A percentile compares a stretch with the other conserved stretches of the same genome.
Conservation (phyloP, 2,113 vertebrate species). For the Sebastes fasciatus region DNA sequence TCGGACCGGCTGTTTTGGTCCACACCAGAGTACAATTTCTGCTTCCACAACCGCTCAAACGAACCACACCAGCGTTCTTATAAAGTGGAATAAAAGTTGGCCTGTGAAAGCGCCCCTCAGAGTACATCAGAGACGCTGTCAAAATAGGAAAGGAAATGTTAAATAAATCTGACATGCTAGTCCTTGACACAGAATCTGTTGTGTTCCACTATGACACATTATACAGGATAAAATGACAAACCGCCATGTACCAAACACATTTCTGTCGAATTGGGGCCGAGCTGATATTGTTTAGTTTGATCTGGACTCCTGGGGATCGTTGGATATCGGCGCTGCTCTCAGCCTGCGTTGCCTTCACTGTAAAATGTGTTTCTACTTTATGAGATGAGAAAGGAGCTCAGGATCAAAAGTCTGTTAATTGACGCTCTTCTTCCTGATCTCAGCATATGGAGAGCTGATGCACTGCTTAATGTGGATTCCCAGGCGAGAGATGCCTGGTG, state of each 20-base stretch:
- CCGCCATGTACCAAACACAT: too few species aligned
- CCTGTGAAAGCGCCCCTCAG: too few species aligned
- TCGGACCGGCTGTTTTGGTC: too few species aligned
- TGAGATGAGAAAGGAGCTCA: slow-evolving; percentile 7
- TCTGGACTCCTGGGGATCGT: background rate
- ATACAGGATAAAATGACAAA: background rate
- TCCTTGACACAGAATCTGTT: background rate
- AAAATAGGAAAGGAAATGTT: background rate
- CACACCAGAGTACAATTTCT: too few species aligned
- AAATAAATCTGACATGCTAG: background rate
- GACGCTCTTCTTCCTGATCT: slow-evolving; percentile 63
- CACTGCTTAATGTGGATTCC: slow-evolving; percentile 70
- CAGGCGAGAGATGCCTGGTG: slow-evolving; percentile 49
- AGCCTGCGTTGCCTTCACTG: background rate
- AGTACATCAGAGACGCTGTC: background rate
- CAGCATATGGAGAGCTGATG: slow-evolving; percentile 73
- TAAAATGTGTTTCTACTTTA: background rate
- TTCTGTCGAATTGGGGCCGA: too few species aligned
- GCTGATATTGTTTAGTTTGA: background rate
- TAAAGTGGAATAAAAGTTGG: too few species aligned
- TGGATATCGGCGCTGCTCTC: slow-evolving; percentile 1
- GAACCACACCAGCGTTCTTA: too few species aligned
- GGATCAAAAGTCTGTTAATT: slow-evolving; percentile 73
- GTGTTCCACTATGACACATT: background rate
- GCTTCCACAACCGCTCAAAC: too few species aligned